phyloP scores from a whole-genome alignment of 35 echinoderm and acorn worm genomes.

The Heliocidaris erythrogramma region DNA sequence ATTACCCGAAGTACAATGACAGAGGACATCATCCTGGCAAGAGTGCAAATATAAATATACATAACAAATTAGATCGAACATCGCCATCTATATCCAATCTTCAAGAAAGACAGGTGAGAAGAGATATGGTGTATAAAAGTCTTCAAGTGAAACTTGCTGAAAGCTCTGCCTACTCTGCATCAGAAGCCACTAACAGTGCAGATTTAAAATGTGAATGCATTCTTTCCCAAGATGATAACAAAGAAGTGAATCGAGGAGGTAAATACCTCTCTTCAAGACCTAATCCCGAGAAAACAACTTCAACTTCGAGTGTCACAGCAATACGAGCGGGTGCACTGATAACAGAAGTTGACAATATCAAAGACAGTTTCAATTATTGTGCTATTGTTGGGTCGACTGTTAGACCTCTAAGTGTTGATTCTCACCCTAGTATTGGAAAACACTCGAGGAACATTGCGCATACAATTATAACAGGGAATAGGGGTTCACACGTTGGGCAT shows the following conservation, averaged over 20 bases:
- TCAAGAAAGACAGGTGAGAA: not conserved
- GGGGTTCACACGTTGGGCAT: not conserved
- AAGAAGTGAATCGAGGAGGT: no score
- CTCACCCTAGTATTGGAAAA: constrained; percentile 10
- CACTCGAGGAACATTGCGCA: not conserved
- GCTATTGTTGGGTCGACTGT: not conserved
- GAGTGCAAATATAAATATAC: not conserved
- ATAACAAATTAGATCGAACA: not conserved
- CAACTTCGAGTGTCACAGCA: not conserved
- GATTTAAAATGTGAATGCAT: not conserved
- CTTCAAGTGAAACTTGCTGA: not conserved
- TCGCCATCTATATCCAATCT: not conserved
- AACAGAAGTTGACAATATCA: not conserved
- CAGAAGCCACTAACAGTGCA: not conserved
- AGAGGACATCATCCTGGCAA: not conserved
- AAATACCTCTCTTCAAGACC: not conserved
- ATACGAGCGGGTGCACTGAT: not conserved
- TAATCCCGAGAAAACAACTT: not conserved
- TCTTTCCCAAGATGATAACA: not conserved
- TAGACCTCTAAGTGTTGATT: not conserved
- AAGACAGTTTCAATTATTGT: not conserved
- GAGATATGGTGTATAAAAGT: not conserved
- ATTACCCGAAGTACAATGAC: not conserved
- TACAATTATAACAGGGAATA: not conserved
- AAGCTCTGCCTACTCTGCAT: not conserved